Evolutionary conservation across 2,797 vertebrate species (phyloP).

Genomic region (Chromis chromis): DNA sequence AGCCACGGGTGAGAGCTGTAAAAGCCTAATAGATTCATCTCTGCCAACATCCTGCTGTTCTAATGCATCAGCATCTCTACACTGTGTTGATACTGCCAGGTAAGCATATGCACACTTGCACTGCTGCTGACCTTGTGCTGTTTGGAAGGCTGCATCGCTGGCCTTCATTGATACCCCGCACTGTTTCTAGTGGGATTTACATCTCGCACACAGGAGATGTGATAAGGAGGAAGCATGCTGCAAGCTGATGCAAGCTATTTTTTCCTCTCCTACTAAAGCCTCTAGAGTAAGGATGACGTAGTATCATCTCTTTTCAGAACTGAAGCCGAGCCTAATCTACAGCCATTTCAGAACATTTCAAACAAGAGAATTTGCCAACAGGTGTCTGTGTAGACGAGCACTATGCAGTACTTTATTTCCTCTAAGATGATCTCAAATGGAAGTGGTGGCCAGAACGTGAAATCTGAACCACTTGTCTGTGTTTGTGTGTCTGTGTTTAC

Average conservation of each 20-base stretch:
- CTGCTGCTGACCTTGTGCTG: slow-evolving; percentile 71
- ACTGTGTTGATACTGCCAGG: slow-evolving; percentile 50
- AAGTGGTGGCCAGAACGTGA: background rate
- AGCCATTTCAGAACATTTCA: slow-evolving; percentile 1
- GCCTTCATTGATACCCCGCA: slow-evolving; percentile 48
- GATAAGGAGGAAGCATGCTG: slow-evolving; percentile 13
- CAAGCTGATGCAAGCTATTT: slow-evolving; percentile 17
- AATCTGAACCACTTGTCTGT: background rate
- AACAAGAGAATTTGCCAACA: background rate
- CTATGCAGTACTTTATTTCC: slow-evolving; percentile 4
- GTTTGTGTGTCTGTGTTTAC: slow-evolving; percentile 72
- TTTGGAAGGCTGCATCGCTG: slow-evolving; percentile 48
- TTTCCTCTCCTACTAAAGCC: background rate
- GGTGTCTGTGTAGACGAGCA: background rate
- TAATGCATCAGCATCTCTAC: slow-evolving; percentile 72
- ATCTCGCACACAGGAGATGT: slow-evolving; percentile 31
- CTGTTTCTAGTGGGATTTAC: slow-evolving; percentile 31
- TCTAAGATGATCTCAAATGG: background rate
- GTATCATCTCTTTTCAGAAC: slow-evolving; percentile 22
- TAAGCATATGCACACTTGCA: slow-evolving; percentile 64
- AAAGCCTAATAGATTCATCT: slow-evolving; percentile 45
- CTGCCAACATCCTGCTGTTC: slow-evolving; percentile 61
- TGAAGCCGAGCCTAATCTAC: slow-evolving; percentile 22
- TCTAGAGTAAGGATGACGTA: background rate
- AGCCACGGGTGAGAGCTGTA: slow-evolving; percentile 19